phyloP scores from a whole-genome alignment of 2,888 invertebrate genomes.

The Rosalia funebris region DNA sequence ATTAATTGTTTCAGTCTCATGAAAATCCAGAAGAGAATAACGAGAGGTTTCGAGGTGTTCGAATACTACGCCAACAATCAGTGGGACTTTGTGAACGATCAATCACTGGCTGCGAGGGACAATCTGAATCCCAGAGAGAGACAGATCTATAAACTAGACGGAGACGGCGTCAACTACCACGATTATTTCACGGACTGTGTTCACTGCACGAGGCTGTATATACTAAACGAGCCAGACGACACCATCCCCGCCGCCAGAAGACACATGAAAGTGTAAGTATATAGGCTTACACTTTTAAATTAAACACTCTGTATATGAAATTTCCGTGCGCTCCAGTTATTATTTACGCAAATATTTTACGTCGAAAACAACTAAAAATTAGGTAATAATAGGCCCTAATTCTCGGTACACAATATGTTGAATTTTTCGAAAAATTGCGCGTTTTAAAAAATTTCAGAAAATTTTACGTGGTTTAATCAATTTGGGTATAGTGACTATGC shows the following conservation, averaged over 20 bases:
- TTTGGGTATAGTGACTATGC: too few relatives aligned
- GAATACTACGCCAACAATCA: conserved; percentile 93
- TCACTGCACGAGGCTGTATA: conserved; percentile 79
- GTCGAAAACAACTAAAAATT: too few relatives aligned
- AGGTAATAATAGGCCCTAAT: too few relatives aligned
- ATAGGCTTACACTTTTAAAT: too few relatives aligned
- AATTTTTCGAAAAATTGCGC: too few relatives aligned
- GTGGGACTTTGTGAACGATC: conserved; percentile 86
- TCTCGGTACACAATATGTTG: too few relatives aligned
- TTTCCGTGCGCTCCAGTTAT: too few relatives aligned
- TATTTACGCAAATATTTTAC: too few relatives aligned
- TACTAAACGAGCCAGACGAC: conserved; percentile 85
- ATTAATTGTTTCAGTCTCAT: conserved; percentile 73
- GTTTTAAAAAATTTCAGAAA: too few relatives aligned
- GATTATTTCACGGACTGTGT: conserved; percentile 87
- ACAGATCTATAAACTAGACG: conserved; percentile 75
- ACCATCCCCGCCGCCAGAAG: conserved; percentile 81
- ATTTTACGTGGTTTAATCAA: too few relatives aligned
- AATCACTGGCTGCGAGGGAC: conserved; percentile 69
- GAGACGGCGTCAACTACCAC: conserved; percentile 77
- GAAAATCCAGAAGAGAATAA: conserved; percentile 83
- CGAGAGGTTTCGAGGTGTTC: conserved; percentile 87
- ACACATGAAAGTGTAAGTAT: conserved; percentile 81
- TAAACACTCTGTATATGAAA: too few relatives aligned
- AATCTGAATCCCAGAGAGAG: conserved; percentile 74